A percentile compares a stretch with the other conserved stretches of the same genome.
Conservation (phyloP, 2,888 invertebrate genomes). For the Philaethria dido region DNA sequence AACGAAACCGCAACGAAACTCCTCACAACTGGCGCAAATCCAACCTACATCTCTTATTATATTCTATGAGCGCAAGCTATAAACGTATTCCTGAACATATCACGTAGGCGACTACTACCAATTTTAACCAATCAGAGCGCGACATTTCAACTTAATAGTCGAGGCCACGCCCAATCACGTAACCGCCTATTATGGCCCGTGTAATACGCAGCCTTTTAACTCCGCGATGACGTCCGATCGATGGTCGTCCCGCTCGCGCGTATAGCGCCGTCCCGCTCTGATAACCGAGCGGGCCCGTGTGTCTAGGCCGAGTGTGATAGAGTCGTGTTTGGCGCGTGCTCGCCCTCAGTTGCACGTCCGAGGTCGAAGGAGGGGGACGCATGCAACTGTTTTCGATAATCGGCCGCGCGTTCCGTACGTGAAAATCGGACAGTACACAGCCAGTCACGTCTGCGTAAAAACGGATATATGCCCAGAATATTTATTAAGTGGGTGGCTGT, state of each 20-base stretch:
- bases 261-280: constrained; percentile 64
- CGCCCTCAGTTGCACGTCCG: constrained; percentile 81
- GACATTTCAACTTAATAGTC: constrained; percentile 83
- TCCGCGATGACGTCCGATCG: constrained; percentile 77
- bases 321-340: constrained; percentile 82
- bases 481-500: constrained; percentile 84
- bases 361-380: constrained; percentile 81
- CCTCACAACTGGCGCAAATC: constrained; percentile 73
- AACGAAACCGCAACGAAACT: constrained; percentile 71
- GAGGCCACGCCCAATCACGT: constrained; percentile 83
- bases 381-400: constrained; percentile 83
- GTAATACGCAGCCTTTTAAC: constrained; percentile 83
- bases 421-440: constrained; percentile 81
- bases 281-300: constrained; percentile 63
- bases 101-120: constrained; percentile 82
- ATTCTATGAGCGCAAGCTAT: constrained; percentile 81
- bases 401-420: constrained; percentile 83
- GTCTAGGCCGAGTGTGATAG: constrained; percentile 77
- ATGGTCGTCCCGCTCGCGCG: constrained; percentile 57
- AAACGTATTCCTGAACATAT: constrained; percentile 83
- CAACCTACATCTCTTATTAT: constrained; percentile 81
- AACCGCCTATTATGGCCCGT: constrained; percentile 83
- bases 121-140: constrained; percentile 83
- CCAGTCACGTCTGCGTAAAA: constrained; percentile 83
- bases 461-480: constrained; percentile 86